Evolutionary conservation across 2,797 vertebrate genomes (phyloP).

Genomic region (Euthynnus affinis): DNA sequence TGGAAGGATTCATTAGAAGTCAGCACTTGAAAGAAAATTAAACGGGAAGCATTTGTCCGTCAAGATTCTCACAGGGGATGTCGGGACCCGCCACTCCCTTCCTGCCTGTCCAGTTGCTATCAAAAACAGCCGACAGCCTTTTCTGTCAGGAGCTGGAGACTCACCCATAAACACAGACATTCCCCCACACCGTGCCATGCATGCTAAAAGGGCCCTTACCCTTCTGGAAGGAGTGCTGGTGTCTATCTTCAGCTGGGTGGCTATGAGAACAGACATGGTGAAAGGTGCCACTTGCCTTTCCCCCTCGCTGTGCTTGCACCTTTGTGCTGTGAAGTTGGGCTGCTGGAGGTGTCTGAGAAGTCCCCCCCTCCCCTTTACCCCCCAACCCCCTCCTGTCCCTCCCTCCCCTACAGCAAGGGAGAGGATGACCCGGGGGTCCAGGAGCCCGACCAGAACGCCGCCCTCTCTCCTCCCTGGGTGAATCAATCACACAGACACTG

Average conservation of each 20-base stretch:
- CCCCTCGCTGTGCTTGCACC: constrained; percentile 61
- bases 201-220: constrained; percentile 83
- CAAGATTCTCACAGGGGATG: constrained; percentile 46
- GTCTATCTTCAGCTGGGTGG: constrained; percentile 85
- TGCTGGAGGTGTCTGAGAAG: constrained; percentile 72
- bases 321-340: constrained; percentile 78
- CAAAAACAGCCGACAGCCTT: constrained; percentile 66
- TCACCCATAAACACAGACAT: constrained; percentile 73
- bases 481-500: constrained; percentile 74
- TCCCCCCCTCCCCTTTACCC: constrained; percentile 8
- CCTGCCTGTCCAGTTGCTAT: constrained; percentile 63
- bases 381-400: neutral
- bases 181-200: constrained; percentile 64
- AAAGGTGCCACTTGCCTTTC: constrained; percentile 59
- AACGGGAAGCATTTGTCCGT: constrained; percentile 42
- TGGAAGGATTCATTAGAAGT: constrained; percentile 43
- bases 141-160: constrained; percentile 66
- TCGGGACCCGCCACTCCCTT: constrained; percentile 37
- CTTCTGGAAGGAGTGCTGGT: constrained; percentile 71
- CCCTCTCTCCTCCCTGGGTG: constrained; percentile 51
- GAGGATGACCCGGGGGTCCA: constrained; percentile 72
- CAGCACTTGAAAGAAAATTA: constrained; percentile 42
- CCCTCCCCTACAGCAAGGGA: constrained; percentile 57
- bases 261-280: constrained; percentile 86
- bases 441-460: constrained; percentile 63